Evolutionary conservation across 2,113 vertebrate species (phyloP).

Genomic region (Regulus satrapa): DNA sequence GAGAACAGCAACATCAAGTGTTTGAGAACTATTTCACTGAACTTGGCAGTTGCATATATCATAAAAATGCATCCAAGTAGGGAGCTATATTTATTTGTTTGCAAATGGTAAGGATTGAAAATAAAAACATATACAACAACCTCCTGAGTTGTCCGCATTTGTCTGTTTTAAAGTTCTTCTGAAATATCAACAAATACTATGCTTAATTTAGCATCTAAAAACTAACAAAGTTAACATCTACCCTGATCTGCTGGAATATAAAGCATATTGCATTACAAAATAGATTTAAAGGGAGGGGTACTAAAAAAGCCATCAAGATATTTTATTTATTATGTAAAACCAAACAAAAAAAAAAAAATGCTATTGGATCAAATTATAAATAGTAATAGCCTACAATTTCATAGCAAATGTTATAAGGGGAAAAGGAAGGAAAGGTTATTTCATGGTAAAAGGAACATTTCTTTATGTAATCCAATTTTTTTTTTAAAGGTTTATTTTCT

Average conservation of each 20-base stretch:
- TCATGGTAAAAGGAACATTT: neutral
- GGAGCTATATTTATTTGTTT: neutral
- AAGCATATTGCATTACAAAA: neutral
- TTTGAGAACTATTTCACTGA: neutral
- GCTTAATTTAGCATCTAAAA: neutral
- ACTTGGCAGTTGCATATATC: neutral
- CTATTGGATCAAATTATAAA: neutral
- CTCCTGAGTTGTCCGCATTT: neutral
- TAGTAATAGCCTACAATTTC: neutral
- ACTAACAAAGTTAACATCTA: neutral
- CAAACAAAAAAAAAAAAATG: neutral
- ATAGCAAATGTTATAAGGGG: accelerated
- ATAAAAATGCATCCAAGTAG: neutral
- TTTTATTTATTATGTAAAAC: neutral
- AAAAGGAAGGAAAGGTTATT: neutral
- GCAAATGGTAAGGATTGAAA: neutral
- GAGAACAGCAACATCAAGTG: neutral
- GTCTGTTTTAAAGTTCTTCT: neutral
- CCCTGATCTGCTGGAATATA: neutral
- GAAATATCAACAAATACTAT: neutral
- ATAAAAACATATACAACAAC: neutral
- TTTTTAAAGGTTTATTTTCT: neutral
- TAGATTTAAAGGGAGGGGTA: neutral
- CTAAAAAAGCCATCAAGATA: neutral
- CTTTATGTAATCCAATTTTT: neutral